Base-by-base conservation (phyloP, 2,113 vertebrate species). In the Galeopterus variegatus region DNA sequence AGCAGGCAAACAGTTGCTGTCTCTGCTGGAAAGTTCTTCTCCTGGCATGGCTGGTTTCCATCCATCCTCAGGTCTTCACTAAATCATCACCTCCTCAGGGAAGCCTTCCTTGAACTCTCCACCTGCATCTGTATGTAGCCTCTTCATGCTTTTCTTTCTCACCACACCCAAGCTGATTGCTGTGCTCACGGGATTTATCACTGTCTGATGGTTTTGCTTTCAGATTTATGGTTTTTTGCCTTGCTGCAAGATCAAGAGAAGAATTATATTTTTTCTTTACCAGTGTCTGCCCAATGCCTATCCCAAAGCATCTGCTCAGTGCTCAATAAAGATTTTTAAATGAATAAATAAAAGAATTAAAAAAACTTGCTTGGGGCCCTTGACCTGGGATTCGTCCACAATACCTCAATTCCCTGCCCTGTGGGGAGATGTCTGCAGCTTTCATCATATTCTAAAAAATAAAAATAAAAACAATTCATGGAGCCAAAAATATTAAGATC, bases 181-280 rank as follows among this genome's bases (percentile, higher is more conserved):
- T 13, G 33, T 33, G 33, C 33, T 77, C 80, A 31, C 8, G 72
- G 26, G 15, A 72, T 65, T 73, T 15, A 60, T 77, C 48, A 60
- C 15, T 54, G n/a, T 41, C 41, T 76, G 24, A 48, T 45, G 56
- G 64, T 18, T 28, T 87, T 88, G 23, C 17, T 80, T 75, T 88
- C 19, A 81, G 94, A 13, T 70, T 60, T 76, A 75, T 26, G 36
- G n/a, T 31, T 4, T 88, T 90, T 58, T 9, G 83, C 17, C 50
- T 54, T 54, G 56, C 17, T 67, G 0, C 48, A 52, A 96, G 75
- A 67, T 82, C 54, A 65, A 88, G 18, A 9, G 6, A 79, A 84
- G 41, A 83, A 33, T 65, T 36, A 9, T 26, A n/a, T 92, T 90
- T 94, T 95, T 79, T 70, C 15, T 87, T 90, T 77, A 41, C 21